Evolutionary conservation across 2,888 invertebrate genomes (phyloP), one percentile per base, ranked within the genome.

Genomic region (Glyphotaelius pellucidus): DNA sequence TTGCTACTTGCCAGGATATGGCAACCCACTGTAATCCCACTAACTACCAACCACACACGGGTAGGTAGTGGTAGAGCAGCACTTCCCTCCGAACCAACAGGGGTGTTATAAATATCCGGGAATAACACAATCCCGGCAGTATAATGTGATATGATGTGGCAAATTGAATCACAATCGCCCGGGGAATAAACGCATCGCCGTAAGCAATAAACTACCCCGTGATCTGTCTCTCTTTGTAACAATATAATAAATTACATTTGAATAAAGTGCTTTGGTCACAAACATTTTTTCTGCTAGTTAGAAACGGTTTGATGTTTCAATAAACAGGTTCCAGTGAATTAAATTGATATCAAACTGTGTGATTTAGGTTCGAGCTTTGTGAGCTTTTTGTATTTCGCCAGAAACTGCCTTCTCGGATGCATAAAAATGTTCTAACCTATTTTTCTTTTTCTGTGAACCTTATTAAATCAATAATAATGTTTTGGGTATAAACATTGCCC

Each of bases 61-160:
- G 67, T 67, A 67, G 67, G 67, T 67, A 67, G 5, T 52, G 52
- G 52, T 19, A 52, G 19, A 25, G 67, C n/a, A 25, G 32, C 5
- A 32, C 83, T 35, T 35, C 35, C 83, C 83, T 83, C 83, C 83
- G 25, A 83, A 11, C 83, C 83, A 83, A 83, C 83, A 83, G 83
- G 88, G 88, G 80, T 89, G 86, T 79, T 89, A 89, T 89, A 89
- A 89, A 89, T 89, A 89, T 79, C 80, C 67, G 31, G 79, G 88
- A 32, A 89, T 89, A n/a, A 83, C 81, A 90, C 88, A 90, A 90
- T 52, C 88, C 88, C 88, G 42, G 47, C 87, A 30, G 80, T 79
- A 88, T 92, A 92, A 87, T 92, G 92, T 90, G 91, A 92, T 92
- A 92, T 92, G 92, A 92, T 89, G 92, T 92, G 92, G 92, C 90